Percentiles rank a stretch among this genome's conserved stretches.
Conservation (phyloP, 2,888 invertebrate species). For the Drosophila anomalata region DNA sequence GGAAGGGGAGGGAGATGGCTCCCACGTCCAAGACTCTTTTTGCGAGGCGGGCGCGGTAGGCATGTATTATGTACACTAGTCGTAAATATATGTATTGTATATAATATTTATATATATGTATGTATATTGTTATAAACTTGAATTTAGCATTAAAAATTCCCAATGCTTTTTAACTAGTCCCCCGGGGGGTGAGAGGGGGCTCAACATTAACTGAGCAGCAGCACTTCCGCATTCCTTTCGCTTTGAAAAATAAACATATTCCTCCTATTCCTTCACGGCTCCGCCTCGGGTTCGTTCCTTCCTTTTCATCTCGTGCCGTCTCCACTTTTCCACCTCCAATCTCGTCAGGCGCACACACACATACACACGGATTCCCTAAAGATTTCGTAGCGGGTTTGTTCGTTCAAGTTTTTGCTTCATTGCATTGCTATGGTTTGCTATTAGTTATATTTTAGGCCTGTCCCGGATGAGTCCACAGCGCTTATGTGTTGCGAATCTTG, state of each 20-base stretch:
- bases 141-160: slow-evolving; percentile 76
- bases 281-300: slow-evolving; percentile 17
- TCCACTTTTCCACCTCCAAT: slow-evolving; percentile 24
- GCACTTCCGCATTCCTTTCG: slow-evolving; percentile 29
- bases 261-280: slow-evolving; percentile 50
- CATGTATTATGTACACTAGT: slow-evolving; percentile 75
- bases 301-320: neutral
- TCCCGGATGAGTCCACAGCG: slow-evolving; percentile 12
- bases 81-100: slow-evolving; percentile 58
- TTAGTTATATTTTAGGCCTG: slow-evolving; percentile 10
- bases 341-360: slow-evolving; percentile 54
- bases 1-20: slow-evolving; percentile 14
- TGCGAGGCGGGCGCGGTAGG: slow-evolving; percentile 41
- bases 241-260: slow-evolving; percentile 63
- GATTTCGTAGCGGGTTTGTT: slow-evolving; percentile 70
- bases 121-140: slow-evolving; percentile 65
- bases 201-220: slow-evolving; percentile 75
- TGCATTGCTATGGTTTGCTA: slow-evolving; percentile 54
- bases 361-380: slow-evolving; percentile 68
- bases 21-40: slow-evolving; percentile 28
- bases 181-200: slow-evolving; percentile 26
- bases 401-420: slow-evolving; percentile 68
- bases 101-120: slow-evolving; percentile 32
- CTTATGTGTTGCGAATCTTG: slow-evolving; percentile 98
- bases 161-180: slow-evolving; percentile 63